Evolutionary conservation across 2,113 vertebrate species (phyloP), one percentile per base, ranked within the genome.

Genomic region (Leiothrix lutea): DNA sequence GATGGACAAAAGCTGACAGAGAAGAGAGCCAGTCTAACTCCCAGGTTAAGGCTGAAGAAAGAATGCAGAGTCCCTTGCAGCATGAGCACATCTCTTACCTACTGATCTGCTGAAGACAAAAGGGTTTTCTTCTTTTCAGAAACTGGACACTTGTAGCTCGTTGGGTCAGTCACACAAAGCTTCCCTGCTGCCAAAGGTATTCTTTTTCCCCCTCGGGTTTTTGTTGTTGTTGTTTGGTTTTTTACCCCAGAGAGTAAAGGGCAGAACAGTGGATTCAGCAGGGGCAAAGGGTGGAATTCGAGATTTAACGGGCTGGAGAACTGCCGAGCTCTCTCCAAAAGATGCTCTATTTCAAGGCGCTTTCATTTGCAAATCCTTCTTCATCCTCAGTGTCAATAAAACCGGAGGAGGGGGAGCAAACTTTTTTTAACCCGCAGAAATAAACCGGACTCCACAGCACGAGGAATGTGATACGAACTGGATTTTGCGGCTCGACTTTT

Each of bases 361-460:
- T 95, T 96, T 95, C 95, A 94, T 75, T 94, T 94, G 93, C 95
- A 96, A 95, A 97, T 96, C 80, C 93, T 95, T 94, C 94, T 96
- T 97, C 96, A 92, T 91, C 87, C 94, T 81, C 96, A 82, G 73
- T 61, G 91, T 94, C 94, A 95, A 92, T 89, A 95, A 89, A 89
- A 84, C 61, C 3, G 77, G 69, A 88, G 42, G 40, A 70, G 53
- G 51, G 44, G 56, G 13, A 69, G 53, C 33, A 92, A 95, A 95
- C 91, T 95, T 53, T 92, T 84, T 87, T 79, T 10, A 91, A 84
- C 61, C 38, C 38, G 86, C 69, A 89, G 77, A 81, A 94, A 74
- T 44, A 74, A 78, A 60, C 35, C 14, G n/a, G 65, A 71, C 69
- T 91, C 78, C 89, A 71, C 75, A 28, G 53, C 45, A 48, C 16